Conservation (phyloP, 1,140 invertebrate species). For the Microplitis mediator region DNA sequence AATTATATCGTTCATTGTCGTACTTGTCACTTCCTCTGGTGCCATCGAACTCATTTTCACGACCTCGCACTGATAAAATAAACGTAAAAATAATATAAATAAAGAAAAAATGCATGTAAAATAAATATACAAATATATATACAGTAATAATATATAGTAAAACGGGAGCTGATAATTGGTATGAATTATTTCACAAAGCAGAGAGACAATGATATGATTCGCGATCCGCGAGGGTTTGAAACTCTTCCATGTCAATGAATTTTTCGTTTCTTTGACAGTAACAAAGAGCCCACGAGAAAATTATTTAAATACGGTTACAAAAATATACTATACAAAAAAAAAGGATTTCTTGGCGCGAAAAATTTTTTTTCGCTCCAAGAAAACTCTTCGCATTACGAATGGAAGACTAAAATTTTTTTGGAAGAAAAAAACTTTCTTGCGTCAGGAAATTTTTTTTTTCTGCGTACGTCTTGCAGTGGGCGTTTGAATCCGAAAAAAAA, state of each 20-base stretch:
- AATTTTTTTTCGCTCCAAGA: no score
- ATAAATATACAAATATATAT: not conserved
- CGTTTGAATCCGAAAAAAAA: no score
- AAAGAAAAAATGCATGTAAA: not conserved
- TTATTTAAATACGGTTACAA: no score
- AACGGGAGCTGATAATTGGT: not conserved
- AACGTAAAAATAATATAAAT: not conserved
- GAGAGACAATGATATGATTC: not conserved
- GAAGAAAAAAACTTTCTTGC: no score
- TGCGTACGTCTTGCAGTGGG: no score
- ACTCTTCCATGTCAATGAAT: constrained; percentile 1
- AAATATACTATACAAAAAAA: no score
- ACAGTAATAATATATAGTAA: not conserved
- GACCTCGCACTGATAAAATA: not conserved
- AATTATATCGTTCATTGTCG: not conserved
- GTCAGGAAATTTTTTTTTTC: no score
- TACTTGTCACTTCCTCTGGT: not conserved
- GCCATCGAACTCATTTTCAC: constrained; percentile 9
- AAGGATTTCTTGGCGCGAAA: no score
- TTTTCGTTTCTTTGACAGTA: not conserved
- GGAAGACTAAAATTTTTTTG: no score
- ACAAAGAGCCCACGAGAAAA: not conserved
- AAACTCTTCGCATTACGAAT: no score
- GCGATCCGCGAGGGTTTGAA: not conserved
- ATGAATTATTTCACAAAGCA: not conserved